phyloP scores from a whole-genome alignment of 1,140 invertebrate species.

The Sarcophaga peregrina region DNA sequence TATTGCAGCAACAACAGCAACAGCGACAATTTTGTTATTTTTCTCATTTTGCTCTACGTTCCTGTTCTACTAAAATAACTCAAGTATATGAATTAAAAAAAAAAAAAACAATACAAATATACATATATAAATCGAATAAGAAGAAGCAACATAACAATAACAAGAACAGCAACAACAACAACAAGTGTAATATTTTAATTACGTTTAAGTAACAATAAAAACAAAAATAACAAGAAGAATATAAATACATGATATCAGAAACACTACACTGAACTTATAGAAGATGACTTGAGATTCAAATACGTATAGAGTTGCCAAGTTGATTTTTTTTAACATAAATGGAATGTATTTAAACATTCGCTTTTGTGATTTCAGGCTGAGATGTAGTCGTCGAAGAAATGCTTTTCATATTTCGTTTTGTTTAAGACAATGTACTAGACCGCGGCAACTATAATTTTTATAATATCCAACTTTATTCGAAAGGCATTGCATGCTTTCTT shows the following conservation, averaged over 20 bases:
- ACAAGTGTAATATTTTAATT: conserved; percentile 66
- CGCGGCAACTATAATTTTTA: too few relatives aligned
- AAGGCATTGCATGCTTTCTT: too few relatives aligned
- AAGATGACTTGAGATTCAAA: background rate
- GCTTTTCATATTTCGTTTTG: too few relatives aligned
- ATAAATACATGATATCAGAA: conserved; percentile 44
- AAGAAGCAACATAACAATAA: conserved; percentile 30
- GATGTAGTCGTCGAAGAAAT: too few relatives aligned
- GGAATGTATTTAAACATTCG: too few relatives aligned
- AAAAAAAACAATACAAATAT: too few relatives aligned
- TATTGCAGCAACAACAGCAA: background rate
- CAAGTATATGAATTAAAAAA: conserved; percentile 11
- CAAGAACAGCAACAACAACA: conserved; percentile 36
- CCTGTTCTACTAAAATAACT: conserved; percentile 35
- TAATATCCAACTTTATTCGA: too few relatives aligned
- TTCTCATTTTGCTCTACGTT: conserved; percentile 37
- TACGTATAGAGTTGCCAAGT: background rate
- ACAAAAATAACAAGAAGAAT: conserved; percentile 41
- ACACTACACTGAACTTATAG: conserved; percentile 1
- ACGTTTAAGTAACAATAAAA: conserved; percentile 45
- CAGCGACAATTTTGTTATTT: background rate
- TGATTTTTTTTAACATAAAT: too few relatives aligned
- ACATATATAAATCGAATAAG: background rate
- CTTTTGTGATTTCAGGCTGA: too few relatives aligned
- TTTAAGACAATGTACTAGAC: too few relatives aligned